phyloP scores from a whole-genome alignment of 2,888 invertebrate species.

The Nematopogon swammerdamellus region DNA sequence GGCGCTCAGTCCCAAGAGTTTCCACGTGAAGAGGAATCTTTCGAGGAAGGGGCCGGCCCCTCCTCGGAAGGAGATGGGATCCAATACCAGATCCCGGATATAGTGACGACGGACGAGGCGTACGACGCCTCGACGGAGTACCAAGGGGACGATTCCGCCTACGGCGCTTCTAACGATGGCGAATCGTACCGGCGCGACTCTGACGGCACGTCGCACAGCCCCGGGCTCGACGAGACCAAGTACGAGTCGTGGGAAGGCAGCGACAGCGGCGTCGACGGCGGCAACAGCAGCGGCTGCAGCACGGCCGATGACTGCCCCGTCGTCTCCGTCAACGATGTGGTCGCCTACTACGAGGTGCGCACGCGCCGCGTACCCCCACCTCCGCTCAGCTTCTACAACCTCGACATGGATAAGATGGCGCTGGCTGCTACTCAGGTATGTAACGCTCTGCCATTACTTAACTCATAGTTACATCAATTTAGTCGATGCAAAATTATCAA shows the following conservation, averaged over 20 bases:
- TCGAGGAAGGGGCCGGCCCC: too few species aligned
- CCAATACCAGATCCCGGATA: slow-evolving; percentile 32
- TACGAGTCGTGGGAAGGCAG: slow-evolving; percentile 45
- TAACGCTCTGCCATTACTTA: slow-evolving; percentile 2
- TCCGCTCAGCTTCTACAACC: slow-evolving; percentile 44
- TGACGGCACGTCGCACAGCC: slow-evolving; percentile 25
- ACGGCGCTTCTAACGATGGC: slow-evolving; percentile 32
- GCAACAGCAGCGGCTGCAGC: slow-evolving; percentile 51
- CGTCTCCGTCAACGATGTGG: slow-evolving; percentile 49
- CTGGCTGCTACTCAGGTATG: slow-evolving; percentile 41
- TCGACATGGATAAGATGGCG: slow-evolving; percentile 44
- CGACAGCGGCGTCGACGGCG: slow-evolving; percentile 56
- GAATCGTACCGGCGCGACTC: slow-evolving; percentile 44
- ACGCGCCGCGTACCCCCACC: slow-evolving; percentile 40
- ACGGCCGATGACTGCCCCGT: slow-evolving; percentile 56
- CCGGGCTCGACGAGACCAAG: neutral
- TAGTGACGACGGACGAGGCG: slow-evolving; percentile 45
- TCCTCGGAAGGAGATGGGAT: too few species aligned
- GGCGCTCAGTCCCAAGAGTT: too few species aligned
- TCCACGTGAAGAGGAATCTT: too few species aligned
- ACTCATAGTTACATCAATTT: too few species aligned
- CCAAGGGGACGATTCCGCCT: slow-evolving; percentile 23
- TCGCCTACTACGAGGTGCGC: slow-evolving; percentile 45
- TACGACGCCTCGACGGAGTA: slow-evolving; percentile 37
- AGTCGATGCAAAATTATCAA: too few species aligned